Percentiles rank a stretch among this genome's conserved stretches.
Conservation (phyloP, 2,113 vertebrate genomes). For the Notechis scutatus region DNA sequence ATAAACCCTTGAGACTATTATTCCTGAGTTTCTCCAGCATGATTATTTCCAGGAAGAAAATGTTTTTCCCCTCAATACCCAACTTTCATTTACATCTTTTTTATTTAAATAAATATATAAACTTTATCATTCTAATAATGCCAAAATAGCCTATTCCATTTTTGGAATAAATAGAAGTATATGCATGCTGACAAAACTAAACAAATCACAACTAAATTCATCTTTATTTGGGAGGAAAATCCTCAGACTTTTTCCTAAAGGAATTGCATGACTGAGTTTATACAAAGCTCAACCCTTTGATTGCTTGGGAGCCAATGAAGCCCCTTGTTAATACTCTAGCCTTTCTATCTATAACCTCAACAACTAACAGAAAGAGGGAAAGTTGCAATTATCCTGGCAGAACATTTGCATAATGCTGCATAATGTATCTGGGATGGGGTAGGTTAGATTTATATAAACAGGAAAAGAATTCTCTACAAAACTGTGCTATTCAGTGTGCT, state of each 20-base stretch:
- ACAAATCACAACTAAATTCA: not conserved
- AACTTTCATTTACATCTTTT: slow-evolving; percentile 17
- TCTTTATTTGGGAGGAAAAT: not conserved
- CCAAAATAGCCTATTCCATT: slow-evolving; percentile 6
- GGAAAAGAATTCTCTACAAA: not conserved
- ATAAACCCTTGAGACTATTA: not conserved
- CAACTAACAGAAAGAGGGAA: not conserved
- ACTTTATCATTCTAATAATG: not conserved
- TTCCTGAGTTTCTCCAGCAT: slow-evolving; percentile 6
- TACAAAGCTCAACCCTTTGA: not conserved
- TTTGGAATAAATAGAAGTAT: not conserved
- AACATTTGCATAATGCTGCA: not conserved
- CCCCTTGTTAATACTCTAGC: not conserved
- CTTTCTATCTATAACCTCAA: not conserved
- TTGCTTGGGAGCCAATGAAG: not conserved
- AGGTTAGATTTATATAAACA: not conserved
- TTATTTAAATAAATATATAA: slow-evolving; percentile 6
- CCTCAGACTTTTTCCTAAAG: not conserved
- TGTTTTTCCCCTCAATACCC: not conserved
- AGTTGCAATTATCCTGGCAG: not conserved
- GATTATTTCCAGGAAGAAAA: slow-evolving; percentile 14
- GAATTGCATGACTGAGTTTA: rapidly evolving
- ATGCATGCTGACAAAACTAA: not conserved
- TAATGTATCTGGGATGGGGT: not conserved
- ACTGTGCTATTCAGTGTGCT: not conserved